phyloP scores from a whole-genome alignment of 2,113 vertebrate species.

The Burhinus oedicnemus region DNA sequence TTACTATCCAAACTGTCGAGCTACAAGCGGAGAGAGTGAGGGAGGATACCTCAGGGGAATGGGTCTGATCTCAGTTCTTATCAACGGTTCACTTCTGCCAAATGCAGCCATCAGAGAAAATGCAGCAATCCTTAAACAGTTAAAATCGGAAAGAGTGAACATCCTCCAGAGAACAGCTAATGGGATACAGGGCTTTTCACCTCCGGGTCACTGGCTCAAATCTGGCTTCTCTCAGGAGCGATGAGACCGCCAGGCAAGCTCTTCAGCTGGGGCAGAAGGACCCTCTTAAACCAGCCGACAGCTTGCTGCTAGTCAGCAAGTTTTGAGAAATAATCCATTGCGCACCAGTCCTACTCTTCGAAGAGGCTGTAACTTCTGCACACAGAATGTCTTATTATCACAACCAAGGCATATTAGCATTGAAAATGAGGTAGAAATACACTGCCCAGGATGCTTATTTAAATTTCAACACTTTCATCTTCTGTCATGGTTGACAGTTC shows the following conservation, averaged over 20 bases:
- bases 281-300: background rate
- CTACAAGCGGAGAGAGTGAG: background rate
- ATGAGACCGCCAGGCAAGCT: background rate
- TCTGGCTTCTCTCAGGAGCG: background rate
- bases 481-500: slow-evolving; percentile 6
- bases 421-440: background rate
- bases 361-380: background rate
- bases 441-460: background rate
- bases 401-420: background rate
- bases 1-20: background rate
- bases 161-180: background rate
- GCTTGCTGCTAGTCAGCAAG: background rate
- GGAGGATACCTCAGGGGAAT: background rate
- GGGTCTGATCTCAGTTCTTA: background rate
- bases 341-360: background rate
- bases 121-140: background rate
- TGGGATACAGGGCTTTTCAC: slow-evolving; percentile 24
- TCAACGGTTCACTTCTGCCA: background rate
- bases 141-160: background rate
- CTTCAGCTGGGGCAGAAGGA: background rate
- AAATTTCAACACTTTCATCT: slow-evolving; percentile 16
- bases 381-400: background rate
- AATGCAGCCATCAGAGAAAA: background rate
- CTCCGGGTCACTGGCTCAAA: background rate
- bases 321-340: background rate